Evolutionary conservation across 2,888 invertebrate genomes (phyloP), one percentile per base, ranked within the genome.

Genomic region (Standfussiana lucernea): DNA sequence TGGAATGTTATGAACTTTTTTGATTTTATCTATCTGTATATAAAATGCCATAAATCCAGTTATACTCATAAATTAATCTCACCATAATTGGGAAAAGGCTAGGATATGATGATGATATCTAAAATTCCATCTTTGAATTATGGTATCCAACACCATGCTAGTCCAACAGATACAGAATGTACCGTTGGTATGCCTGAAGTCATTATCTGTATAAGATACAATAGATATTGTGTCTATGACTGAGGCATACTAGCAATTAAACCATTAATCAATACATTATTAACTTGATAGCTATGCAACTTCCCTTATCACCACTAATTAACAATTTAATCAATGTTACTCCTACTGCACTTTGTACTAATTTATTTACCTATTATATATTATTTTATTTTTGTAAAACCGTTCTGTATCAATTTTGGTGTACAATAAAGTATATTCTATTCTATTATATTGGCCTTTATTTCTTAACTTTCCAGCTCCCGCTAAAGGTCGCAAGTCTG

Each of bases 401-500:
- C n/a, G n/a, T n/a, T n/a, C n/a, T n/a, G n/a, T n/a, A n/a, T n/a
- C n/a, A n/a, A n/a, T n/a, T n/a, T n/a, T n/a, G n/a, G n/a, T n/a
- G n/a, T n/a, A n/a, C n/a, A n/a, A n/a, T n/a, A n/a, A n/a, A n/a
- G n/a, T n/a, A n/a, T n/a, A n/a, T n/a, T n/a, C n/a, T n/a, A n/a
- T n/a, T n/a, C n/a, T n/a, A n/a, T n/a, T 50, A 50, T 53, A 50
- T 32, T 53, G 28, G 8, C 0, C 0, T 18, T 47, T 28, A 35
- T 32, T 72, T 45, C 3, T 13, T 15, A 8, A 4, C 24, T 35
- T 78, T 85, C 1, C 91, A 96, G 97, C 96, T 28, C 95, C 96
- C 37, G 95, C 96, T 0, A 97, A 97, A 82, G 95, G 96, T 2
- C 94, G 96, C 2, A 97, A 96, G 84, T 96, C 96, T 0, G 97